Conservation (phyloP, 2,797 vertebrate genomes). For the Sebastes minor region DNA sequence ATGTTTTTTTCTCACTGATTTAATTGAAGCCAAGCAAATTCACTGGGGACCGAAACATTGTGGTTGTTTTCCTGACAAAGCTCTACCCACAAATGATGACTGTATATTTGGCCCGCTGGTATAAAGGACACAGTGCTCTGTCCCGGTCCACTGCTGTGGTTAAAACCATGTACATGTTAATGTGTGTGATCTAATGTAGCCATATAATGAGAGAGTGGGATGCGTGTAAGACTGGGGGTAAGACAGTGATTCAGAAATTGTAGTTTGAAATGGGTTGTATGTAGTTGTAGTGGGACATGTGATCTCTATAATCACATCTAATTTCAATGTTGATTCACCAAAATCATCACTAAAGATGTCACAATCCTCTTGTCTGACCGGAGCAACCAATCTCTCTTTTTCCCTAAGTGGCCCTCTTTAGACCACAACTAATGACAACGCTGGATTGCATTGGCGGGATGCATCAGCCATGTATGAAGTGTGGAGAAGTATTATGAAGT, state of each 20-base stretch:
- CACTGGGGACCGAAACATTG: conserved; percentile 37
- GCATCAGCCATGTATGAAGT: background rate
- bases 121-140: background rate
- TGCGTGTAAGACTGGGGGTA: background rate
- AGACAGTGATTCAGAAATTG: background rate
- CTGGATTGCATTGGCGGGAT: background rate
- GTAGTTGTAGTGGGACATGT: too few relatives aligned
- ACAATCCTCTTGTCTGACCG: too few relatives aligned
- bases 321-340: too few relatives aligned
- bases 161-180: conserved; percentile 8
- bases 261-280: background rate
- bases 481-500: background rate
- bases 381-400: too few relatives aligned
- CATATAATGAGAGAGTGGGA: background rate
- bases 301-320: too few relatives aligned
- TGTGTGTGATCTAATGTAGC: conserved; percentile 7
- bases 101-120: conserved; percentile 30
- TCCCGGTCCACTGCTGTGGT: background rate
- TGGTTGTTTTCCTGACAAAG: conserved; percentile 50
- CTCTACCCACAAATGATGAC: conserved; percentile 43
- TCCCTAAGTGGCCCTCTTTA: background rate
- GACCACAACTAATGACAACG: background rate
- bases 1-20: conserved; percentile 34
- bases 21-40: conserved; percentile 56
- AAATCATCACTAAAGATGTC: too few relatives aligned